Conservation (phyloP, 2,113 vertebrate genomes). For the Caranx ignobilis region DNA sequence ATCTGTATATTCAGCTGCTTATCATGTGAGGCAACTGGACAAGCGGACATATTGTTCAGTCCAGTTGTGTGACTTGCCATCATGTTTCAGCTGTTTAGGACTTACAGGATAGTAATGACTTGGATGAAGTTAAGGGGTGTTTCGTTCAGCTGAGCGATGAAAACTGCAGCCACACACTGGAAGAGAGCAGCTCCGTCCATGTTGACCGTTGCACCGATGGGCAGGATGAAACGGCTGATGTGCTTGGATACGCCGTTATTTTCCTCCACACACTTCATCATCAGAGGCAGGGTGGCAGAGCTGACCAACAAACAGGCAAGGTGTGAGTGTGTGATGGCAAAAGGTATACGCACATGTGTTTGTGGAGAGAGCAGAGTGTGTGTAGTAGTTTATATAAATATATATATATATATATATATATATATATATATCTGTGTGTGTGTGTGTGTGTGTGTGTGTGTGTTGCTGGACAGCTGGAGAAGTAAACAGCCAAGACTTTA, state of each 20-base stretch:
- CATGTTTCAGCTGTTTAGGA: constrained; percentile 9
- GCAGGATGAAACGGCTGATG: constrained; percentile 94
- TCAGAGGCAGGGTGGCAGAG: constrained; percentile 91
- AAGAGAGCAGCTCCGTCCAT: constrained; percentile 95
- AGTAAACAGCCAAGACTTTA: constrained; percentile 39
- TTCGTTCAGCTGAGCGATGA: constrained; percentile 91
- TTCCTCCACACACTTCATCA: constrained; percentile 95
- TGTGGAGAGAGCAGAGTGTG: not conserved
- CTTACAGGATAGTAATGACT: constrained; percentile 93
- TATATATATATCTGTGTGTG: not conserved
- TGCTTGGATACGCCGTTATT: constrained; percentile 89
- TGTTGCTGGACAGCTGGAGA: fast-evolving
- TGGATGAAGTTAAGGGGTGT: constrained; percentile 87
- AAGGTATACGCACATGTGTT: not conserved
- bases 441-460: not conserved
- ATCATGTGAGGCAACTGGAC: not conserved
- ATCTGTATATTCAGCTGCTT: no score
- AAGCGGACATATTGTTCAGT: not conserved
- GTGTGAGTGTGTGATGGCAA: not conserved
- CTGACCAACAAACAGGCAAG: constrained; percentile 63
- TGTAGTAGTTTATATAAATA: no score
- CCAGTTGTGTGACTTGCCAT: not conserved
- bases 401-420: no score
- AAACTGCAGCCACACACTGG: constrained; percentile 92
- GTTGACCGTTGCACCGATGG: constrained; percentile 93